Conservation (phyloP, 2,113 vertebrate genomes). For the Myiozetetes cayanensis region DNA sequence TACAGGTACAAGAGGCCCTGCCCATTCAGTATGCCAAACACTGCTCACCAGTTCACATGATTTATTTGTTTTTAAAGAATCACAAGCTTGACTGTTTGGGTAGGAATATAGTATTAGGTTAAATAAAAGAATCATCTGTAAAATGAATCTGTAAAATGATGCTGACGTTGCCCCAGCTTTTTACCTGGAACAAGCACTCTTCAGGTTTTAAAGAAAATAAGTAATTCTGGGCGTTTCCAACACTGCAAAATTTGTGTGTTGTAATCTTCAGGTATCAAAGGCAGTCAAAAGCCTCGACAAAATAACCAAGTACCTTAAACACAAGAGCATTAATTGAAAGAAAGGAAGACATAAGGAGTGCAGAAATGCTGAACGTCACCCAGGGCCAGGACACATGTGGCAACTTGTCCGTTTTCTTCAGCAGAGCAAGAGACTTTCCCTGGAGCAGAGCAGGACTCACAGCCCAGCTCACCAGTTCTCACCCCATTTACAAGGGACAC, state of each 20-base stretch:
- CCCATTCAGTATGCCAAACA: not conserved
- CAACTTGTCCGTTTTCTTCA: not conserved
- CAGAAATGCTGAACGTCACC: not conserved
- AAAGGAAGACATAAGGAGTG: not conserved
- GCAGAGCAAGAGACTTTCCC: not conserved
- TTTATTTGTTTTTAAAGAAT: not conserved
- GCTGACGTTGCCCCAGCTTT: not conserved
- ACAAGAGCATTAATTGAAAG: not conserved
- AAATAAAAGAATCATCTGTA: not conserved
- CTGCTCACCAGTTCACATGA: not conserved
- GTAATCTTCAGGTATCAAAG: not conserved
- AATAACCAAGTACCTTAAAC: not conserved
- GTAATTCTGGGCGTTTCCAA: not conserved
- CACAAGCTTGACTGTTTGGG: not conserved
- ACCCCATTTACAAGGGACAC: not conserved
- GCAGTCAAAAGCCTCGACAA: not conserved
- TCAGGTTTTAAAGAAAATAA: not conserved
- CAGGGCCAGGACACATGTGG: fast-evolving
- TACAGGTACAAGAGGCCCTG: not conserved
- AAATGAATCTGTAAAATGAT: not conserved
- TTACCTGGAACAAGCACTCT: not conserved
- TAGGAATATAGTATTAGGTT: not conserved
- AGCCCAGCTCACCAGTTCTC: not conserved
- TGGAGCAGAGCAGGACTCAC: not conserved
- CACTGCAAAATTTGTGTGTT: not conserved